Evolutionary conservation across 1,140 invertebrate species (phyloP).

Genomic region (silkworm (Bombyx mori)): DNA sequence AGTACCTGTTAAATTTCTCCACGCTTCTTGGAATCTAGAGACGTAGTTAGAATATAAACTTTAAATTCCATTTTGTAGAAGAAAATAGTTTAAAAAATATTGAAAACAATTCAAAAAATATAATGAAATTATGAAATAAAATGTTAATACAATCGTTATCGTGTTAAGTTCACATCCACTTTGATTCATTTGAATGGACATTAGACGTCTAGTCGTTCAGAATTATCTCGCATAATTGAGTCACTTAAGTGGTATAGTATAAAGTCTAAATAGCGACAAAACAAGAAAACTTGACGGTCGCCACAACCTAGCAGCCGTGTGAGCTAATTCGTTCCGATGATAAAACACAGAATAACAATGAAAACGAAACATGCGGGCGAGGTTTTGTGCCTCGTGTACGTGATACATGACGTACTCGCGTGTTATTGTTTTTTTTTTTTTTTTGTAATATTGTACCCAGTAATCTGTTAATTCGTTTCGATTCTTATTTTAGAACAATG

Average conservation of each 20-base stretch:
- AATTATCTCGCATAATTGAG: conserved; percentile 5
- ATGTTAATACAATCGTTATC: background rate
- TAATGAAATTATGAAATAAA: too few relatives aligned
- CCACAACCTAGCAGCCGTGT: conserved; percentile 13
- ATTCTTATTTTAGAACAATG: too few relatives aligned
- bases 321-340: conserved; percentile 22
- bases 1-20: too few relatives aligned
- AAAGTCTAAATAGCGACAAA: conserved; percentile 2
- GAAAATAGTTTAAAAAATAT: too few relatives aligned
- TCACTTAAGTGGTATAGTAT: conserved; percentile 5
- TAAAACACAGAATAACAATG: conserved; percentile 20
- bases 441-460: too few relatives aligned
- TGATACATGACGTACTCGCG: conserved; percentile 1
- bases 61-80: too few relatives aligned
- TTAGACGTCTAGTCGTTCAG: background rate
- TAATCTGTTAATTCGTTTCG: too few relatives aligned
- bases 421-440: too few relatives aligned
- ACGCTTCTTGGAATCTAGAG: too few relatives aligned
- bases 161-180: background rate
- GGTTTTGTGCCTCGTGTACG: conserved; percentile 10
- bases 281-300: conserved; percentile 10
- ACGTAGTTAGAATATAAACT: too few relatives aligned
- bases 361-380: conserved; percentile 16
- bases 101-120: too few relatives aligned
- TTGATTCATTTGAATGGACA: background rate